These are phyloP conservation scores for Drosophila pachea DNA, from an alignment of 1,140 invertebrate species.

Conservation along the genomic window DNA sequence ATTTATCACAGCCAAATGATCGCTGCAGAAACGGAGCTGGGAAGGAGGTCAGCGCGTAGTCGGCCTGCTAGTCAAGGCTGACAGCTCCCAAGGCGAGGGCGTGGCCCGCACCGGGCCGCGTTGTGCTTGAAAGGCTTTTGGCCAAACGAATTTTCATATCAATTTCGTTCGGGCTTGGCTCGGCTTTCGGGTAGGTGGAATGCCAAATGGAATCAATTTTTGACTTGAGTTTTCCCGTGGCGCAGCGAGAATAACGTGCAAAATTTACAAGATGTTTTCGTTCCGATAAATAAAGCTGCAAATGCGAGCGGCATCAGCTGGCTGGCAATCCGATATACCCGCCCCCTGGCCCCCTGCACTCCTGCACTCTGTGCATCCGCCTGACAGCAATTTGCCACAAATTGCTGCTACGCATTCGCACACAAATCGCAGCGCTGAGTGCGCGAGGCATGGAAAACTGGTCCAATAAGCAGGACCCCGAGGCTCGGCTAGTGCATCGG, in stretches of 20 bases:
- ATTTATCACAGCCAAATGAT: conserved; percentile 76
- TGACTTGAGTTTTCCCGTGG: conserved; percentile 64
- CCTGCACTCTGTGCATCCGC: conserved; percentile 37
- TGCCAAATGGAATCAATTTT: conserved; percentile 70
- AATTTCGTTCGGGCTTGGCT: conserved; percentile 45
- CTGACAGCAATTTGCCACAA: conserved; percentile 52
- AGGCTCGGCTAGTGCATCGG: conserved; percentile 30
- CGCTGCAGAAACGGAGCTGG: conserved; percentile 50
- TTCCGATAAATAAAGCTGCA: conserved; percentile 75
- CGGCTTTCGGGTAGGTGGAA: conserved; percentile 18
- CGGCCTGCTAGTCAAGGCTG: conserved; percentile 41
- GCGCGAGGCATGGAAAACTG: conserved; percentile 54
- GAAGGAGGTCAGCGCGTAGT: too few relatives aligned
- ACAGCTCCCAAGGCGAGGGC: conserved; percentile 34
- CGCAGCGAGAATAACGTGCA: conserved; percentile 66
- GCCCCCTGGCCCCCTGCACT: not conserved
- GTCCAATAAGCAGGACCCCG: conserved; percentile 56
- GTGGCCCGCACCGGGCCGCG: conserved; percentile 41
- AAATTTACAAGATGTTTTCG: conserved; percentile 76
- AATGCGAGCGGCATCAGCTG: conserved; percentile 64
- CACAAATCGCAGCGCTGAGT: conserved; percentile 59
- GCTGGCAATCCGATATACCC: conserved; percentile 19
- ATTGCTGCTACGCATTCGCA: conserved; percentile 59
- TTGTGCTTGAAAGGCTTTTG: conserved; percentile 46
- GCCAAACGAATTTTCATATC: conserved; percentile 73